Base-by-base conservation (phyloP, 37 sponge, comb jelly and placozoan genomes). In the Spongilla lacustris region DNA sequence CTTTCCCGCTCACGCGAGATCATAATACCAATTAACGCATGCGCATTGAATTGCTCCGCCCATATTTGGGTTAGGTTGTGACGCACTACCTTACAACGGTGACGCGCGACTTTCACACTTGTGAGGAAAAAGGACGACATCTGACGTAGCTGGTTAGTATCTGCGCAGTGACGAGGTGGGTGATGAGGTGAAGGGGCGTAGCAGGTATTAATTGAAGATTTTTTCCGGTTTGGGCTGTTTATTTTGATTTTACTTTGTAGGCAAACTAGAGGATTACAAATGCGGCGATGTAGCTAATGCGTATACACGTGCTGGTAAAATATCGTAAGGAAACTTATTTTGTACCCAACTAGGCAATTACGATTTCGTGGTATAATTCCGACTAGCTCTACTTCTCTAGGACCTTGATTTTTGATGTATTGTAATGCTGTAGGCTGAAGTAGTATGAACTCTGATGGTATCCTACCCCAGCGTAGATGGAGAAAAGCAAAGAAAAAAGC, bases 121-220 rank as follows among this genome's bases (percentile, higher is more conserved):
- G 14, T 17, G 58, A 46, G 73, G n/a, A n/a, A 74, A 49, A 66
- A 80, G 80, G 80, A 80, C 80, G 80, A 80, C 80, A 80, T 80
- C 48, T 80, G 80, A 80, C 80, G 80, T 80, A 80, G 76, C 31
- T 58, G 58, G 58, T n/a, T 58, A 58, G 58, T 58, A 58, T 58
- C 58, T 10, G 58, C 58, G 21, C 58, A 58, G 58, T 58, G 58
- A 58, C 58, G 58, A 58, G 58, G 58, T 58, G 19, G 58, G 58
- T 58, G 58, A 58, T 58, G 58, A 58, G 58, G 12, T 58, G 58
- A 58, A 58, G 58, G 58, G 58, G 58, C 58, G 58, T 58, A 58
- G 58, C 58, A 58, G 11, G 58, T 17, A 58, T 58, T 58, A 58
- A 58, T 58, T 58, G 4, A 58, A 17, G 19, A 17, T 58, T 58